These are phyloP conservation scores for Drosophila santomea DNA, from an alignment of 1,140 invertebrate genomes.

Conservation along the genomic window DNA sequence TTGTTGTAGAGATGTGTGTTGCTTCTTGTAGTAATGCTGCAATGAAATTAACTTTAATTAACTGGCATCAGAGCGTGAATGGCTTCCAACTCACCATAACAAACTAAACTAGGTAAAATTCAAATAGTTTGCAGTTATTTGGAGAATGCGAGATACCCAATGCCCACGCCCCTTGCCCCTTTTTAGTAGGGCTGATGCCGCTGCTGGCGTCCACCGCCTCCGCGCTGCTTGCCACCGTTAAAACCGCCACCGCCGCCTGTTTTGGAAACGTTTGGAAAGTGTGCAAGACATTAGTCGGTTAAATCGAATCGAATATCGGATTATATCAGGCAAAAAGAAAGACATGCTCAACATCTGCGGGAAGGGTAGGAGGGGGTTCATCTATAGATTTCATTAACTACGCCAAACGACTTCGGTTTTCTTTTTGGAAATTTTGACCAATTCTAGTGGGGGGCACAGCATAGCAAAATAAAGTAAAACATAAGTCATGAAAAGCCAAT, in stretches of 20 bases:
- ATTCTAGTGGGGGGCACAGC: slow-evolving; percentile 41
- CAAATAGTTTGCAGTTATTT: slow-evolving; percentile 81
- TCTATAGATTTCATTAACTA: slow-evolving; percentile 52
- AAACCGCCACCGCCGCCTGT: slow-evolving; percentile 71
- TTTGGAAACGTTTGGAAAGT: slow-evolving; percentile 31
- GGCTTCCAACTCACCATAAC: slow-evolving; percentile 69
- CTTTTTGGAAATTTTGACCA: slow-evolving; percentile 72
- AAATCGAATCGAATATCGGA: not conserved
- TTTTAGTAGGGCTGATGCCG: slow-evolving; percentile 85
- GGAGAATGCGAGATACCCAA: slow-evolving; percentile 56
- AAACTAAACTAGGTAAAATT: slow-evolving; percentile 84
- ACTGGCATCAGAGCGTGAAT: not conserved
- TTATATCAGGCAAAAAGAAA: slow-evolving; percentile 6
- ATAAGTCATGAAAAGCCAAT: slow-evolving; percentile 58
- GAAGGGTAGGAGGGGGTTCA: slow-evolving; percentile 6
- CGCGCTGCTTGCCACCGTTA: slow-evolving; percentile 84
- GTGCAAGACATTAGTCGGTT: slow-evolving; percentile 15
- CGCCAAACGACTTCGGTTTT: slow-evolving; percentile 56
- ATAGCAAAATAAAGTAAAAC: slow-evolving; percentile 59
- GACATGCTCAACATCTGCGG: slow-evolving; percentile 39
- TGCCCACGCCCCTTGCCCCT: slow-evolving; percentile 26
- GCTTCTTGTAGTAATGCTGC: slow-evolving; percentile 55
- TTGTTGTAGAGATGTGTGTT: slow-evolving; percentile 30
- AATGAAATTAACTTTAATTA: slow-evolving; percentile 3
- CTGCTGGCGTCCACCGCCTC: slow-evolving; percentile 78